Evolutionary conservation across 1,140 invertebrate species (phyloP).

Genomic region (Caenorhabditis tropicalis): DNA sequence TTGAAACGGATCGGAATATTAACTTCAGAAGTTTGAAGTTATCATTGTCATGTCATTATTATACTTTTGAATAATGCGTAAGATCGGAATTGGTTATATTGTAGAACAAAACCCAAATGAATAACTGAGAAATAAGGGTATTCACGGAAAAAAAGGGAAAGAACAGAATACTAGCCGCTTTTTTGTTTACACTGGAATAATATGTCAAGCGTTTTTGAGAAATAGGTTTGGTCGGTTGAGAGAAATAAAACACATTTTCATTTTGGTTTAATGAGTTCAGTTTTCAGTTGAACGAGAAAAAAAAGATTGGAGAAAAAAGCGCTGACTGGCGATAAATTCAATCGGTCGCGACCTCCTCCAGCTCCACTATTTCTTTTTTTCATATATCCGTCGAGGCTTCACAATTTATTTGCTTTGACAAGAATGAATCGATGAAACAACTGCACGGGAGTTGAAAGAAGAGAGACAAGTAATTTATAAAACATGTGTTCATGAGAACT

Average conservation of each 20-base stretch:
- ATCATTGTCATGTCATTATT: no score
- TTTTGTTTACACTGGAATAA: not conserved
- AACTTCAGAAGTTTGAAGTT: no score
- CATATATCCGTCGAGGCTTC: not conserved
- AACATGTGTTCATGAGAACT: constrained; percentile 27
- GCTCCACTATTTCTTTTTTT: not conserved
- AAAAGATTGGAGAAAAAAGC: not conserved
- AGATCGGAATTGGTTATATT: no score
- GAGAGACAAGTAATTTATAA: constrained; percentile 23
- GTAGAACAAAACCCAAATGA: not conserved
- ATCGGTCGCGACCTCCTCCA: not conserved
- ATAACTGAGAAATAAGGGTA: not conserved
- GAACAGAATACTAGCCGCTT: not conserved
- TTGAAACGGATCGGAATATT: no score
- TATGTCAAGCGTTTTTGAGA: constrained; percentile 5
- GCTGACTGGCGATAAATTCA: not conserved
- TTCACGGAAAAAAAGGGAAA: not conserved
- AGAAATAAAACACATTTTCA: not conserved
- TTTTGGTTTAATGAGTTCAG: not conserved
- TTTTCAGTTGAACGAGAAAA: not conserved
- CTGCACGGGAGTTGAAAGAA: not conserved
- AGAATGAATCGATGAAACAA: constrained; percentile 24
- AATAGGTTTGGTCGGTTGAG: not conserved
- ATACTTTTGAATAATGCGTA: no score
- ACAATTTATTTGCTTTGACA: constrained; percentile 36